Evolutionary conservation across 1,140 invertebrate genomes (phyloP).

Genomic region (Phymastichus coffea): DNA sequence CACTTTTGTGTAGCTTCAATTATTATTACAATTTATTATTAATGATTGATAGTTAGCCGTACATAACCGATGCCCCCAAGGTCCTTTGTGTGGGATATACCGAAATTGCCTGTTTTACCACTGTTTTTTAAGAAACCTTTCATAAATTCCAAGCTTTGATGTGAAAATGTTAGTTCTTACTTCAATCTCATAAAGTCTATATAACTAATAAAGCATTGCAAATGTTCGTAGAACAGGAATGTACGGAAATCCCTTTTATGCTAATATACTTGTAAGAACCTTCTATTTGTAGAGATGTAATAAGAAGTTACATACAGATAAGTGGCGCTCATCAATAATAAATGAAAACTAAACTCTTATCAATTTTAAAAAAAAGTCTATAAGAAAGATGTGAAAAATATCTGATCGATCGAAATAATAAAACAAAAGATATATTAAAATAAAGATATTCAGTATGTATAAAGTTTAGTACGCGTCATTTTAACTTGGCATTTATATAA

Average conservation of each 20-base stretch:
- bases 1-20: conserved; percentile 15
- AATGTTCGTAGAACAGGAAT: conserved; percentile 18
- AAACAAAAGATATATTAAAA: conserved; percentile 10
- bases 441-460: conserved; percentile 21
- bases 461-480: conserved; percentile 24
- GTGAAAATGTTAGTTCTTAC: conserved; percentile 26
- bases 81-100: conserved; percentile 21
- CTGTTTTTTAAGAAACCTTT: conserved; percentile 31
- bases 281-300: conserved; percentile 17
- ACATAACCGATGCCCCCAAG: conserved; percentile 32
- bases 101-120: conserved; percentile 13
- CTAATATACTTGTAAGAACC: conserved; percentile 7
- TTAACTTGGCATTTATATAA: conserved; percentile 29
- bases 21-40: conserved; percentile 35
- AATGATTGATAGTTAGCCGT: conserved; percentile 33
- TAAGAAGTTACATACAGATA: conserved; percentile 8
- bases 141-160: conserved; percentile 23
- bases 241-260: conserved; percentile 15
- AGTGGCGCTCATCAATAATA: conserved; percentile 15
- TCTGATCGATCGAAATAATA: conserved; percentile 10
- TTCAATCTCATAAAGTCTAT: conserved; percentile 12
- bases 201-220: conserved; percentile 8
- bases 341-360: conserved; percentile 14
- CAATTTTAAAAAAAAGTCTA: conserved; percentile 17
- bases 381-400: conserved; percentile 2